Conservation (phyloP, 2,113 vertebrate genomes). For the Collichthys lucidus region DNA sequence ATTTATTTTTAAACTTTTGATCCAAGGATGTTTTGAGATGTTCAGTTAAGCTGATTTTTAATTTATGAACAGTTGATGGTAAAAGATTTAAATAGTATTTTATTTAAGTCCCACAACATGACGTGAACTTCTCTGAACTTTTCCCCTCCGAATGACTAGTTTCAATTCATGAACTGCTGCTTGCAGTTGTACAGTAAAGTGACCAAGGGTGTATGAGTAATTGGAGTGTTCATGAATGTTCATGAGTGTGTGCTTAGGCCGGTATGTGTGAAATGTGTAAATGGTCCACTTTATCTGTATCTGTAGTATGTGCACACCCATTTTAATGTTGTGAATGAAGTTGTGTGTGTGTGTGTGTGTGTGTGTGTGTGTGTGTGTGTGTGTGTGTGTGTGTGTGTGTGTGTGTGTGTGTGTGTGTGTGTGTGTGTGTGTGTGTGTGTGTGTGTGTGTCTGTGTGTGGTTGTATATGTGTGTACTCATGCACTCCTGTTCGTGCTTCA, state of each 20-base stretch:
- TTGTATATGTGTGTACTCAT: constrained; percentile 44
- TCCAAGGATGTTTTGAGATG: constrained; percentile 6
- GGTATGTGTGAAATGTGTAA: constrained; percentile 41
- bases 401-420: constrained; percentile 49
- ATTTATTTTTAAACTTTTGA: constrained; percentile 24
- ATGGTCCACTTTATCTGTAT: constrained; percentile 48
- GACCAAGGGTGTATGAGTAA: constrained; percentile 34
- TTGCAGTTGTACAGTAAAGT: constrained; percentile 57
- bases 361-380: constrained; percentile 11
- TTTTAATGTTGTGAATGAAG: constrained; percentile 68
- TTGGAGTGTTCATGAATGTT: constrained; percentile 6
- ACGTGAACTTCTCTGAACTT: constrained; percentile 12
- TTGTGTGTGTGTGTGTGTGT: constrained; percentile 41
- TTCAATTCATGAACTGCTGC: constrained; percentile 46
- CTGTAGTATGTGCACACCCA: constrained; percentile 54
- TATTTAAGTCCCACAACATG: constrained; percentile 13
- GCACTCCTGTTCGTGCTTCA: constrained; percentile 62
- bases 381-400: constrained; percentile 34
- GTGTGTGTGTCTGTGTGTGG: constrained; percentile 44
- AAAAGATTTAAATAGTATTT: background rate
- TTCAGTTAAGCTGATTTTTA: constrained; percentile 8
- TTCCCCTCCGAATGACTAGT: background rate
- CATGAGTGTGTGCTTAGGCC: background rate
- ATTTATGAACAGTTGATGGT: constrained; percentile 21
- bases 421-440: background rate